A percentile compares a stretch with the other conserved stretches of the same genome.
Evolutionary conservation across 2,113 vertebrate genomes (phyloP).

Genomic region (Trachemys scripta): DNA sequence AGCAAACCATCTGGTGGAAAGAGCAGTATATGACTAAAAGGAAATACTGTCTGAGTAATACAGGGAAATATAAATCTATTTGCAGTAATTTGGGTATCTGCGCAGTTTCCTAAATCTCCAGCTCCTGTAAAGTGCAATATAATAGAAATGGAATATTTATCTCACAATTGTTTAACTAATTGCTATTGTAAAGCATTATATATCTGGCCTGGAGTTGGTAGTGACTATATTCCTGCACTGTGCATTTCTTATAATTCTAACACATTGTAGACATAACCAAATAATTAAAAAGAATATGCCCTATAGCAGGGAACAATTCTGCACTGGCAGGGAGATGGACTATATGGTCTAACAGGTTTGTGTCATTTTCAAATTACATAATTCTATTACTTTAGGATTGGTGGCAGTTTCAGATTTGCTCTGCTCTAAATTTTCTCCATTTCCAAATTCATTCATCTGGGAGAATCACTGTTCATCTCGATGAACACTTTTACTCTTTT

Average conservation of each 20-base stretch:
- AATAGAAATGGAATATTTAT: neutral
- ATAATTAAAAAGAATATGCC: neutral
- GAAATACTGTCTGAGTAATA: slow-evolving; percentile 35
- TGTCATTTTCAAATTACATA: neutral
- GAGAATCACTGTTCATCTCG: neutral
- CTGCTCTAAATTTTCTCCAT: neutral
- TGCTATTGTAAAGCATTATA: neutral
- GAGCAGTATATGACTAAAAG: slow-evolving; percentile 14
- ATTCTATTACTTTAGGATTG: neutral
- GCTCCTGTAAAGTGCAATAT: neutral
- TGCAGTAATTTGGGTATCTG: neutral
- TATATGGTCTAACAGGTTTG: neutral
- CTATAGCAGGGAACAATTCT: neutral
- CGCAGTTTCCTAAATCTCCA: neutral
- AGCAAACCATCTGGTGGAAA: slow-evolving; percentile 71
- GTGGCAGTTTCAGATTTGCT: neutral
- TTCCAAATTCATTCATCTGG: neutral
- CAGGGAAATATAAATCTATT: slow-evolving; percentile 45
- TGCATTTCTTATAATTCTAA: neutral
- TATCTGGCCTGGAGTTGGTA: neutral
- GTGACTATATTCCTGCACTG: neutral
- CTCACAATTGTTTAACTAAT: neutral
- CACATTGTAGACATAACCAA: neutral
- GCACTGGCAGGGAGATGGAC: neutral
- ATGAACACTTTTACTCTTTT: rapidly evolving